Percentiles rank a stretch among this genome's conserved stretches.
These are phyloP conservation scores for Drosophila sulfurigaster DNA, from an alignment of 1,140 invertebrate genomes.

Conservation along the genomic window DNA sequence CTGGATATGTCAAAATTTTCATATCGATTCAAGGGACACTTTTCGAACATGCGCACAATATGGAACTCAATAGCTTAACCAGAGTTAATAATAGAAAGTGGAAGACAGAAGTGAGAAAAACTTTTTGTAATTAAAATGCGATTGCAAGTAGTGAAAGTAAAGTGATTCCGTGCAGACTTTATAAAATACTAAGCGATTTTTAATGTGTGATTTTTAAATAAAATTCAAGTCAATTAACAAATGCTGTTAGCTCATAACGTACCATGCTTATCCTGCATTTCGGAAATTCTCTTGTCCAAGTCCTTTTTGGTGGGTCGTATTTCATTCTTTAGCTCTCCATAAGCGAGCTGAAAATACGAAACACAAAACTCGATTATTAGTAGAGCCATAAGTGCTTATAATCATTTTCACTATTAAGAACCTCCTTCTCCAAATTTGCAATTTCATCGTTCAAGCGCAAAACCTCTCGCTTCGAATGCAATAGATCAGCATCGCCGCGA, in stretches of 20 bases:
- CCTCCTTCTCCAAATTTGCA: slow-evolving; percentile 91
- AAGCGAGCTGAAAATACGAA: slow-evolving; percentile 64
- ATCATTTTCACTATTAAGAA: slow-evolving; percentile 65
- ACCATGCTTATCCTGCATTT: slow-evolving; percentile 93
- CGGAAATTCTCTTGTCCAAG: slow-evolving; percentile 89
- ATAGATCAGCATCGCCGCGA: slow-evolving; percentile 90
- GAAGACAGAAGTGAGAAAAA: slow-evolving; percentile 19
- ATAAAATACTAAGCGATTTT: no score
- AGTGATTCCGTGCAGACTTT: neutral
- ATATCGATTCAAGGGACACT: slow-evolving; percentile 20
- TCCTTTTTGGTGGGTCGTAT: slow-evolving; percentile 88
- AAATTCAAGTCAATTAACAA: no score
- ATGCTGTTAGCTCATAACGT: slow-evolving; percentile 61
- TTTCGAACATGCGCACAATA: slow-evolving; percentile 58
- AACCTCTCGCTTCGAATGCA: slow-evolving; percentile 91
- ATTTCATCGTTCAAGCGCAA: slow-evolving; percentile 91
- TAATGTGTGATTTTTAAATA: no score
- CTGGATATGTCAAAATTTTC: slow-evolving; percentile 25
- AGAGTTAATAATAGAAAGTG: slow-evolving; percentile 69
- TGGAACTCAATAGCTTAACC: slow-evolving; percentile 87
- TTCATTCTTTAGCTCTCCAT: slow-evolving; percentile 86
- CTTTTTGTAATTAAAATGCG: no score
- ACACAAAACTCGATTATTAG: neutral
- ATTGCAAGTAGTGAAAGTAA: slow-evolving; percentile 10
- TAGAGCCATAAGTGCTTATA: neutral